phyloP scores from a whole-genome alignment of 2,797 vertebrate species.

The Rallus crepitans region DNA sequence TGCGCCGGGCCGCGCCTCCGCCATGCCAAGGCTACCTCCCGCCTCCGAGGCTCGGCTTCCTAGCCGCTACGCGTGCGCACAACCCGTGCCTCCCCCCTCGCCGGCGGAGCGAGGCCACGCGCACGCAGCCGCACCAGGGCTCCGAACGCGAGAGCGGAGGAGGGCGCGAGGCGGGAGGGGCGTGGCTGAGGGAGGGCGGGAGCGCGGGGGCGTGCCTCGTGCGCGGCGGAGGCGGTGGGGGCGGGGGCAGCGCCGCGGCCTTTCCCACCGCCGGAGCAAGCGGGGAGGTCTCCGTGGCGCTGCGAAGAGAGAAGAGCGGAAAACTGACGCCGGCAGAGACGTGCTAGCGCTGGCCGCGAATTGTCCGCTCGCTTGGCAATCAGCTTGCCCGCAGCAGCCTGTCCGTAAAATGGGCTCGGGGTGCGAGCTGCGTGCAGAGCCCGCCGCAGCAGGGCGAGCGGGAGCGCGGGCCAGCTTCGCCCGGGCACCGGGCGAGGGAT shows the following conservation, averaged over 20 bases:
- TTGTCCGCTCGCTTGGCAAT: fast-evolving
- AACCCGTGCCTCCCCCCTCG: neutral
- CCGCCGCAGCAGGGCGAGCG: too few species aligned
- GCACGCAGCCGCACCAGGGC: neutral
- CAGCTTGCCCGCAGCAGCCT: too few species aligned
- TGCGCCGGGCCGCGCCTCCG: neutral
- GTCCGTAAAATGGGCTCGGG: neutral
- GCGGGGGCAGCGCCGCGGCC: neutral
- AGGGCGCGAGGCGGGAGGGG: neutral
- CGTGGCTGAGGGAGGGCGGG: neutral
- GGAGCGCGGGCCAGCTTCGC: too few species aligned
- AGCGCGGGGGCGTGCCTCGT: fast-evolving
- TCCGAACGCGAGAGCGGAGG: fast-evolving
- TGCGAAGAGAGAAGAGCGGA: too few species aligned
- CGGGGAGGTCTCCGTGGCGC: fast-evolving
- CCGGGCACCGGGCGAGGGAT: too few species aligned
- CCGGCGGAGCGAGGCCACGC: fast-evolving
- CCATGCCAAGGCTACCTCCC: neutral
- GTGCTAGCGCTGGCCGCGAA: neutral
- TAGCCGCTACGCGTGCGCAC: neutral
- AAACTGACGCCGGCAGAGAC: too few species aligned
- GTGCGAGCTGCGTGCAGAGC: too few species aligned
- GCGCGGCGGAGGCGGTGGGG: too few species aligned
- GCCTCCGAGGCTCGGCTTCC: fast-evolving
- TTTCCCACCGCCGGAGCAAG: fast-evolving